Conservation (phyloP, 2,888 invertebrate genomes). For the Sturmia bella region DNA sequence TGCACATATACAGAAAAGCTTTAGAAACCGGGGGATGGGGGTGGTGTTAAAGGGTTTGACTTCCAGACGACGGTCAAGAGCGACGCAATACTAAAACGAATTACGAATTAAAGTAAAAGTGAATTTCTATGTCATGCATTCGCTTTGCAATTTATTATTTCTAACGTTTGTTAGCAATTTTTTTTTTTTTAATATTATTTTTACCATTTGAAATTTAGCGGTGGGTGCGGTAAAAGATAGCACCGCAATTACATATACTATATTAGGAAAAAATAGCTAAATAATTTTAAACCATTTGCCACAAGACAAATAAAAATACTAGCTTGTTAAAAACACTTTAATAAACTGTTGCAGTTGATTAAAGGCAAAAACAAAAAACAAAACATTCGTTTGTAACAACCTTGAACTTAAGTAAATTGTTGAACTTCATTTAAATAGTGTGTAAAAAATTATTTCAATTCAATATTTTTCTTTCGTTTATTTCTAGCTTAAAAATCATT, state of each 20-base stretch:
- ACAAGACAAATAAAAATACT: constrained; percentile 10
- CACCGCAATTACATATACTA: constrained; percentile 3
- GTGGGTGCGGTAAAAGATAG: constrained; percentile 12
- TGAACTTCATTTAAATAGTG: constrained; percentile 18
- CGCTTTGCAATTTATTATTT: constrained; percentile 35
- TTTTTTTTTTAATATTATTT: constrained; percentile 24
- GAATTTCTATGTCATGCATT: constrained; percentile 68
- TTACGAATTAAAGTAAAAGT: constrained; percentile 71
- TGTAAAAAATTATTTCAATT: neutral
- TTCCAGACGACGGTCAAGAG: constrained; percentile 67
- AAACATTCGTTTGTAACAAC: constrained; percentile 15
- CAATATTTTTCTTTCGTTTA: neutral
- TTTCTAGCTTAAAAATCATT: constrained; percentile 41
- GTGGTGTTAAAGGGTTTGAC: constrained; percentile 45
- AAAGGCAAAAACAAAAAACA: constrained; percentile 4
- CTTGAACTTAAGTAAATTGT: constrained; percentile 63
- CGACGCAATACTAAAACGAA: constrained; percentile 63
- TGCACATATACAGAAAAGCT: neutral
- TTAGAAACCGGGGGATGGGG: neutral
- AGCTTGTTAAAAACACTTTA: neutral
- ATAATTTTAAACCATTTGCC: constrained; percentile 36
- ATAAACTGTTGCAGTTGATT: constrained; percentile 23
- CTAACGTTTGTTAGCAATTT: constrained; percentile 17
- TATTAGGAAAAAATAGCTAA: neutral
- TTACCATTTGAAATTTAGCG: constrained; percentile 36